phyloP scores from a whole-genome alignment of 2,888 invertebrate species.

The Laspeyria flexula region DNA sequence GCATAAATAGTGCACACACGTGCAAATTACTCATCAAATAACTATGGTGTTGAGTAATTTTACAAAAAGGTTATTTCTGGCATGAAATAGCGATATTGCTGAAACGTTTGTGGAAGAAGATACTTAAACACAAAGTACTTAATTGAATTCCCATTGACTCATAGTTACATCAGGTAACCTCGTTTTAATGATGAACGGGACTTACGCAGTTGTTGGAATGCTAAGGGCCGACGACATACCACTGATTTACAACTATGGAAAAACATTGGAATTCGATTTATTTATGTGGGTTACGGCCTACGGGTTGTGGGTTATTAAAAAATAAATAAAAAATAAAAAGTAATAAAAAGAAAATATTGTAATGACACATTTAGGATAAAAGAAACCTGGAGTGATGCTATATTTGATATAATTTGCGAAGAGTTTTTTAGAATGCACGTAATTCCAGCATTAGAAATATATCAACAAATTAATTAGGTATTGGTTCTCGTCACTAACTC shows the following conservation, averaged over 20 bases:
- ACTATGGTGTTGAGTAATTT: slow-evolving; percentile 6
- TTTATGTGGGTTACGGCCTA: background rate
- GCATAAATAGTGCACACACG: background rate
- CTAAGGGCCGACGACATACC: slow-evolving; percentile 17
- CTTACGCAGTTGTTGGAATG: slow-evolving; percentile 21
- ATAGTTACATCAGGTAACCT: slow-evolving; percentile 5
- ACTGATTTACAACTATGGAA: slow-evolving; percentile 23
- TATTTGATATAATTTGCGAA: too few relatives aligned
- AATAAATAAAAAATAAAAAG: too few relatives aligned
- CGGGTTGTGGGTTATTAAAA: too few relatives aligned
- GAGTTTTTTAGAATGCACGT: too few relatives aligned
- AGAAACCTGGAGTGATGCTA: background rate
- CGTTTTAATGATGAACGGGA: slow-evolving; percentile 28
- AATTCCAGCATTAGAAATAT: too few relatives aligned
- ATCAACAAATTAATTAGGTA: too few relatives aligned
- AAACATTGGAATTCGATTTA: slow-evolving; percentile 16
- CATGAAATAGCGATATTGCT: background rate
- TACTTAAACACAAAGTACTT: background rate
- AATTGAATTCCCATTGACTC: slow-evolving; percentile 1
- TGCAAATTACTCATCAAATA: slow-evolving; percentile 17
- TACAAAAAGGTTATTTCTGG: slow-evolving; percentile 17
- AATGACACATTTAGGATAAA: background rate
- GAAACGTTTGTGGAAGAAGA: background rate
- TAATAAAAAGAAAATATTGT: background rate
- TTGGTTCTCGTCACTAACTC: too few relatives aligned